Percentiles rank a stretch among this genome's conserved stretches.
These are phyloP conservation scores for Macquaria australasica DNA, from an alignment of 2,113 vertebrate species.

Conservation along the genomic window DNA sequence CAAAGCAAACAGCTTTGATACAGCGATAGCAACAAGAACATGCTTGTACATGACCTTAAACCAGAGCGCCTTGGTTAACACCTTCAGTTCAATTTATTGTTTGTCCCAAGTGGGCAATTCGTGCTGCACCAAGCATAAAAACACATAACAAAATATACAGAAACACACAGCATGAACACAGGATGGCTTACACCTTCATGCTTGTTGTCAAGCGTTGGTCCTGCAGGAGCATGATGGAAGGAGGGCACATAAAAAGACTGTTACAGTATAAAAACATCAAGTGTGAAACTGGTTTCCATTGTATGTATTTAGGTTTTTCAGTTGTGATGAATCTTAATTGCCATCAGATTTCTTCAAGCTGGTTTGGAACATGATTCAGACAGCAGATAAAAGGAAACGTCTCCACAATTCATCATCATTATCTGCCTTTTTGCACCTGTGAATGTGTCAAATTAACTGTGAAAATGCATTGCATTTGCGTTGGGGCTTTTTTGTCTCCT, in stretches of 20 bases:
- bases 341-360: background rate
- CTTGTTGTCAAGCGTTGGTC: background rate
- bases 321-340: background rate
- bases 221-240: background rate
- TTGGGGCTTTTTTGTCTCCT: background rate
- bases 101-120: too few relatives aligned
- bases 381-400: background rate
- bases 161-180: too few relatives aligned
- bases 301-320: background rate
- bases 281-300: background rate
- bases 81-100: background rate
- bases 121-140: too few relatives aligned
- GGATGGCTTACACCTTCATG: background rate
- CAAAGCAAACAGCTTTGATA: background rate
- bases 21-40: background rate
- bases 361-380: background rate
- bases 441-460: slow-evolving; percentile 6
- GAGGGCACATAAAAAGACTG: background rate
- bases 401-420: slow-evolving; percentile 42
- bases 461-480: background rate
- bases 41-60: background rate
- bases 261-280: background rate
- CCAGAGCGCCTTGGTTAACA: background rate
- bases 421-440: slow-evolving; percentile 37
- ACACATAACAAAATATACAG: too few relatives aligned